Evolutionary conservation across 2,113 vertebrate species (phyloP).

Genomic region (Hippocampus abdominalis): DNA sequence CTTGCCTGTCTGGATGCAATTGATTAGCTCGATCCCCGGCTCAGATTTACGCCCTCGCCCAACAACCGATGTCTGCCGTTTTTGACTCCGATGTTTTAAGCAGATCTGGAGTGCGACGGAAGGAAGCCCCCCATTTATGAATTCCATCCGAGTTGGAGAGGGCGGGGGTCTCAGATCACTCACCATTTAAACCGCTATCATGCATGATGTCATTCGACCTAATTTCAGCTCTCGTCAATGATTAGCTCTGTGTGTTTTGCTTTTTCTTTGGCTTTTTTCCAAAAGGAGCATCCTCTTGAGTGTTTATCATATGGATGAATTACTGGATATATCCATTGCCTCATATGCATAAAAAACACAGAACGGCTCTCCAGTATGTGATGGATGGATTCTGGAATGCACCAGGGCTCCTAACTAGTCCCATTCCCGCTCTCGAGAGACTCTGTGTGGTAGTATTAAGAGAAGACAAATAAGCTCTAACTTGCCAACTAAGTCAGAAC

Average conservation of each 20-base stretch:
- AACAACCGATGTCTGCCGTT: background rate
- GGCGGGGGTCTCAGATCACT: background rate
- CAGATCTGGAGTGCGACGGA: background rate
- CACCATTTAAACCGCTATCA: background rate
- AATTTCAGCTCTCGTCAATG: too few relatives aligned
- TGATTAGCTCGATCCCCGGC: constrained; percentile 35
- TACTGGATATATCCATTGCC: too few relatives aligned
- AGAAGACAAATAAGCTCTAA: background rate
- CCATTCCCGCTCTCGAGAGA: too few relatives aligned
- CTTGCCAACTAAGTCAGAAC: background rate
- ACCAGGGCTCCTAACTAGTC: too few relatives aligned
- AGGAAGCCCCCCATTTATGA: background rate
- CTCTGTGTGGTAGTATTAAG: too few relatives aligned
- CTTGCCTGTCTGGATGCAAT: constrained; percentile 24
- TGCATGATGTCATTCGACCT: too few relatives aligned
- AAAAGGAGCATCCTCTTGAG: too few relatives aligned
- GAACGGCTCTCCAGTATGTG: too few relatives aligned
- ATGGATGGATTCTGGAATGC: too few relatives aligned
- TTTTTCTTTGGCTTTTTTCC: constrained; percentile 1
- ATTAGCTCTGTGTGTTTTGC: background rate
- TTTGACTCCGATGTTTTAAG: background rate
- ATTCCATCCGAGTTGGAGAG: background rate
- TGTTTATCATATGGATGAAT: too few relatives aligned
- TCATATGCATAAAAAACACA: too few relatives aligned
- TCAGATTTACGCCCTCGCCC: constrained; percentile 32